Evolutionary conservation across 2,888 invertebrate species (phyloP).

Genomic region (Sphaerophoria rueppellii): DNA sequence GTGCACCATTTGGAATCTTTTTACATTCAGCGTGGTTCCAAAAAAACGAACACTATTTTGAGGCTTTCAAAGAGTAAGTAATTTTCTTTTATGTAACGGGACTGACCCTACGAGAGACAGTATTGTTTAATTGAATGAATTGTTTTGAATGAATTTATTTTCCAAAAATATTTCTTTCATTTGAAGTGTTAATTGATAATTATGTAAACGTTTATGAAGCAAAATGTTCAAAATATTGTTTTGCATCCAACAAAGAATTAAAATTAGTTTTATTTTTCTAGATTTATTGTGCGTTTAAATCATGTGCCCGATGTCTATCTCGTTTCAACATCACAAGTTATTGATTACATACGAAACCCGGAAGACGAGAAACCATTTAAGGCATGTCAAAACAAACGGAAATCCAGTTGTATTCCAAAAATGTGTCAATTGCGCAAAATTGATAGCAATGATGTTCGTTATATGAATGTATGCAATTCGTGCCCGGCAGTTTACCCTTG

Average conservation of each 20-base stretch:
- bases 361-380: conserved; percentile 79
- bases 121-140: no score
- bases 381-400: conserved; percentile 77
- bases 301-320: conserved; percentile 84
- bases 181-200: no score
- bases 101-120: no score
- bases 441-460: conserved; percentile 80
- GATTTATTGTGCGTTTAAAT: conserved; percentile 84
- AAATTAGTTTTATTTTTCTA: conserved; percentile 78
- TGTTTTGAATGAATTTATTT: no score
- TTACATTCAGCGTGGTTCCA: conserved; percentile 87
- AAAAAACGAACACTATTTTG: conserved; percentile 81
- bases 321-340: conserved; percentile 81
- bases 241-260: neutral
- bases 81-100: no score
- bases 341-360: conserved; percentile 79
- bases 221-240: no score
- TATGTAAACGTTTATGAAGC: no score
- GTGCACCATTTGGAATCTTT: conserved; percentile 87
- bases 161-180: no score
- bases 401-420: conserved; percentile 76
- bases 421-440: conserved; percentile 78
- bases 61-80: conserved; percentile 82
- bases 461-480: conserved; percentile 83
- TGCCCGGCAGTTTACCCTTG: conserved; percentile 84